Evolutionary conservation across 2,888 invertebrate species (phyloP).

Genomic region (Lypha dubia): DNA sequence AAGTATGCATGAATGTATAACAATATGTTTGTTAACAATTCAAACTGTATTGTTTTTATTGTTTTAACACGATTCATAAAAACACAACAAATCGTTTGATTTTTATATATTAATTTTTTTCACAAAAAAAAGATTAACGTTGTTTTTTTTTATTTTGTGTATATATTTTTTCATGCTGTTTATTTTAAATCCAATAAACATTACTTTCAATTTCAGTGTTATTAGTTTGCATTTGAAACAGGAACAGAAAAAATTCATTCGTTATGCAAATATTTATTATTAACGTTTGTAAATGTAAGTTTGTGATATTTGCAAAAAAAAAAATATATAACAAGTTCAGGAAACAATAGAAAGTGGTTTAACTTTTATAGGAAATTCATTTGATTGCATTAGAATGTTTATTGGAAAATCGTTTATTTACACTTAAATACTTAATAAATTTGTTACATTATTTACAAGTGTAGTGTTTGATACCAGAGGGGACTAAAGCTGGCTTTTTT

Average conservation of each 20-base stretch:
- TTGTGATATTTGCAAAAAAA: background rate
- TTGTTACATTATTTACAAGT: background rate
- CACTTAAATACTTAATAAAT: background rate
- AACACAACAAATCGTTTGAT: slow-evolving; percentile 35
- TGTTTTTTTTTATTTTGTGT: slow-evolving; percentile 19
- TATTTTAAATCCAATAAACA: slow-evolving; percentile 48
- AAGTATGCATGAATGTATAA: too few species aligned
- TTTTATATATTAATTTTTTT: slow-evolving; percentile 5
- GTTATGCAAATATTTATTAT: slow-evolving; percentile 59
- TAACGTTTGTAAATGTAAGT: slow-evolving; percentile 10
- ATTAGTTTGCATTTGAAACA: slow-evolving; percentile 52
- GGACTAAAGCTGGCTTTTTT: too few species aligned
- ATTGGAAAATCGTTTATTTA: background rate
- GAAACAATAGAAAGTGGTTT: slow-evolving; percentile 31
- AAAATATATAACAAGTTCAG: too few species aligned
- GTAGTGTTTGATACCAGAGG: too few species aligned
- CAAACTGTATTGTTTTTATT: slow-evolving; percentile 12
- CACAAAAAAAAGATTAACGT: background rate
- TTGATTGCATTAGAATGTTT: background rate
- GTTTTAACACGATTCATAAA: slow-evolving; percentile 22
- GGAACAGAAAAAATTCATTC: background rate
- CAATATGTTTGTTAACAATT: slow-evolving; percentile 18
- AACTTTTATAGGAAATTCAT: slow-evolving; percentile 15
- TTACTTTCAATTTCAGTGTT: slow-evolving; percentile 66
- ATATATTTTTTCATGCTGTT: slow-evolving; percentile 9